A percentile compares a stretch with the other conserved stretches of the same genome.
phyloP scores from a whole-genome alignment of 2,113 vertebrate species.

The Epinephelus lanceolatus region DNA sequence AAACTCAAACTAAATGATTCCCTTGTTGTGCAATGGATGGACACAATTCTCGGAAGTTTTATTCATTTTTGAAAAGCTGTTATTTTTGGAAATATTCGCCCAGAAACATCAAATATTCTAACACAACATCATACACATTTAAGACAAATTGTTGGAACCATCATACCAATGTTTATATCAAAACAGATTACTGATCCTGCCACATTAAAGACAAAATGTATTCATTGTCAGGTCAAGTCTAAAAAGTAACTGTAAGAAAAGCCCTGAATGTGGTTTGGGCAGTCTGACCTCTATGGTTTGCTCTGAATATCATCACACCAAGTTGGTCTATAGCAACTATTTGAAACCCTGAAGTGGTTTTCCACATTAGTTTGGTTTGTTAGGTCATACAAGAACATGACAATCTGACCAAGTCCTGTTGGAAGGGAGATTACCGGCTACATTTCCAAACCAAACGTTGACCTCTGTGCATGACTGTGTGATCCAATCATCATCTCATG shows the following conservation, averaged over 20 bases:
- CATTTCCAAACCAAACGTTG: background rate
- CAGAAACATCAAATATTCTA: background rate
- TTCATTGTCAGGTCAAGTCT: too few species aligned
- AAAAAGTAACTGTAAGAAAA: background rate
- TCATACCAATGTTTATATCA: background rate
- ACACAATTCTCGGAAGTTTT: background rate
- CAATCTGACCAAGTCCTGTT: background rate
- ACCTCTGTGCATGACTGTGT: background rate
- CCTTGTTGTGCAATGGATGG: background rate
- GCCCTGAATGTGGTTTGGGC: slow-evolving; percentile 3
- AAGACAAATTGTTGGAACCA: background rate
- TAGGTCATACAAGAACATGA: background rate
- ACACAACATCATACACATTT: background rate
- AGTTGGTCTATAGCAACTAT: background rate
- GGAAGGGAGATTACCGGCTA: background rate
- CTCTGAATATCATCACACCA: slow-evolving; percentile 2
- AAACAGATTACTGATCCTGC: background rate
- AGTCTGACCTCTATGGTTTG: slow-evolving; percentile 9
- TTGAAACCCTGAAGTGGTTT: slow-evolving; percentile 19
- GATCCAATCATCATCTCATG: too few species aligned
- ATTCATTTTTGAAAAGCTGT: background rate
- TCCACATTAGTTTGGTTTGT: slow-evolving; percentile 8
- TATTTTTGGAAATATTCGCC: background rate
- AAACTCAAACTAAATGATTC: background rate
- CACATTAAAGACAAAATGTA: background rate